Base-by-base conservation (phyloP, 2,113 vertebrate genomes). In the Cephalopholis sonnerati region DNA sequence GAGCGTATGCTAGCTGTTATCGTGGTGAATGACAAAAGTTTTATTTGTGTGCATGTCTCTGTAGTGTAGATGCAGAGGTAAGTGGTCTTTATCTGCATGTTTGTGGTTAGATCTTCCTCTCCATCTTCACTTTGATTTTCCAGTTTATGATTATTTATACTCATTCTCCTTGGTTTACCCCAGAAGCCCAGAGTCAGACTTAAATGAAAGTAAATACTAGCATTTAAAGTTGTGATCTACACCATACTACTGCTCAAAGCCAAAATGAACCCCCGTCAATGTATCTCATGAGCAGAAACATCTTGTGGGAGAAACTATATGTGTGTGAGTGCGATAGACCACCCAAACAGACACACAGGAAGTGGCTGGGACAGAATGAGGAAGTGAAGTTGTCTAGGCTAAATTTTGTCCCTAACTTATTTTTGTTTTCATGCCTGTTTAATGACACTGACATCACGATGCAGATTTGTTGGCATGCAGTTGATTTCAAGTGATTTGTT, bases 311-410 rank as follows among this genome's bases (percentile, higher is more conserved):
- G 50, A n/a, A 61, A 20, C 16, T 58, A 16, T 53, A 27, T 77
- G 72, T 85, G 72, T 44, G 41, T 44, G 41, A 11, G 73, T 0
- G 13, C 51, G 29, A 17, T 8, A 81, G 93, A 94, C 93, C 92
- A 93, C 94, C 90, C 93, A 85, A 36, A 83, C 76, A 90, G 27
- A 77, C 72, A 50, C 81, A 27, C 69, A 80, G 82, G 67, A 85
- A 91, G 72, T 76, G 51, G 61, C 79, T 67, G 61, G 29, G 20
- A 36, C 82, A 27, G 50, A 88, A 86, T 57, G 68, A 69, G 75
- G 77, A 81, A 84, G 73, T 59, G 66, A 25, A 18, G 18, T 61
- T 81, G 72, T 55, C 39, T 54, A 0, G 16, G 62, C 44, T 68
- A 72, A 20, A 20, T 84, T 77, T 61, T 46, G 20, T 29, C 12